phyloP scores from a whole-genome alignment of 2,797 vertebrate species.

The Periophthalmus magnuspinnatus region DNA sequence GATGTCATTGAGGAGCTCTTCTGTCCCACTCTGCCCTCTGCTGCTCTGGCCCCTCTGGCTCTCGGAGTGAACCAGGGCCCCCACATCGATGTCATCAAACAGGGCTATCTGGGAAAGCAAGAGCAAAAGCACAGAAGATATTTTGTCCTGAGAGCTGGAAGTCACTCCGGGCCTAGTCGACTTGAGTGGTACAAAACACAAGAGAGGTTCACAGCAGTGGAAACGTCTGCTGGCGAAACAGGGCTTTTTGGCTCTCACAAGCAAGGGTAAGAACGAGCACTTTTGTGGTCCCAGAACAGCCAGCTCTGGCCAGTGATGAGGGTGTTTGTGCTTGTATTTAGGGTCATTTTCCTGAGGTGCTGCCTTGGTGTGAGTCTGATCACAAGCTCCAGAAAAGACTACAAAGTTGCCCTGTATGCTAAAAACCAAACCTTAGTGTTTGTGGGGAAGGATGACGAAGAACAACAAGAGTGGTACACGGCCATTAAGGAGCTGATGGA shows the following conservation, averaged over 20 bases:
- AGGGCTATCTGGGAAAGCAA: constrained; percentile 60
- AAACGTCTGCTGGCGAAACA: constrained; percentile 47
- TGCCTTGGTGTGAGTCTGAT: constrained; percentile 61
- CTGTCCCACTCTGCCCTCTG: constrained; percentile 6
- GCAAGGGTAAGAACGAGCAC: constrained; percentile 50
- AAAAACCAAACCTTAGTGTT: constrained; percentile 60
- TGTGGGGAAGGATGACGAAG: constrained; percentile 45
- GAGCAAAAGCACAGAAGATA: constrained; percentile 49
- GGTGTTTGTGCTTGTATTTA: constrained; percentile 13
- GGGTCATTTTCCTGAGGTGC: constrained; percentile 63
- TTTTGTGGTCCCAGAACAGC: background rate
- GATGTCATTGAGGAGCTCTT: constrained; percentile 52
- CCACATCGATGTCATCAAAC: constrained; percentile 51
- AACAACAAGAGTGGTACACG: constrained; percentile 63
- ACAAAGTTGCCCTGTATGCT: constrained; percentile 57
- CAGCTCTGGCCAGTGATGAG: background rate
- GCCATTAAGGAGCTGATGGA: constrained; percentile 62
- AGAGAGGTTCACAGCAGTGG: constrained; percentile 47
- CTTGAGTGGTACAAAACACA: constrained; percentile 69
- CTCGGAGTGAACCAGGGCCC: constrained; percentile 2
- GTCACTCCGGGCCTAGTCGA: constrained; percentile 60
- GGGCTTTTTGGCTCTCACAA: constrained; percentile 38
- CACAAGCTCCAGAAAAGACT: constrained; percentile 50
- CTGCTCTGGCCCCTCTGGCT: constrained; percentile 28
- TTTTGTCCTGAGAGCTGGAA: constrained; percentile 64